Evolutionary conservation across 2,888 invertebrate genomes (phyloP), one percentile per base, ranked within the genome.

Genomic region (Drosophila affinis): DNA sequence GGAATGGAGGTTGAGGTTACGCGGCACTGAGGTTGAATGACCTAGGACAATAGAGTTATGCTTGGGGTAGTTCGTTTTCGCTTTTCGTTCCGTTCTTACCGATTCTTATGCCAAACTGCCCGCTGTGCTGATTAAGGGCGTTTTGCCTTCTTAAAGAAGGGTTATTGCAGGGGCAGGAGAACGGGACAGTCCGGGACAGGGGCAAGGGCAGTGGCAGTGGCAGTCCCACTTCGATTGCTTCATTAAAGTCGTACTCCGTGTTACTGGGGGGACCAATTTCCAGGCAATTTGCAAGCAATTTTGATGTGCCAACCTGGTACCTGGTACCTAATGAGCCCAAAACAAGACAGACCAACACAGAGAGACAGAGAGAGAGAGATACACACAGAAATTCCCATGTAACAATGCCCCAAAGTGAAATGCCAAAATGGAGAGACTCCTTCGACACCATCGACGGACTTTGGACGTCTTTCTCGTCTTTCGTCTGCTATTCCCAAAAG

Each of bases 81-180:
- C 21, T 24, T 24, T 24, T 24, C 24, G 24, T 24, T 24, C 24
- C 24, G 72, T 64, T 48, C 65, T 61, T 59, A 7, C 6, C 39
- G 57, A 63, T 69, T 62, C 62, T 58, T 67, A 49, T 73, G 68
- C 46, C 75, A 71, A 55, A 73, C 76, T 77, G 85, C 83, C 82
- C 87, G 85, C 79, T 85, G 87, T 51, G 85, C 79, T 85, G 85
- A 87, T 85, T 85, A 81, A 82, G 86, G 84, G 82, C 85, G 87
- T 78, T 78, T 74, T 68, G 34, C 67, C 76, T 57, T 87, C 82
- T 87, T 84, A 63, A 84, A 79, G 78, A 73, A 73, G 72, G 87
- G 85, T 87, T 84, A 80, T 78, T 6, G 27, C 27, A 27, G 27
- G 7, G 7, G 27, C 27, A 27, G 27, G 27, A 29, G 27, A 29